phyloP scores from a whole-genome alignment of 2,888 invertebrate species.

The Piscicola geometra region DNA sequence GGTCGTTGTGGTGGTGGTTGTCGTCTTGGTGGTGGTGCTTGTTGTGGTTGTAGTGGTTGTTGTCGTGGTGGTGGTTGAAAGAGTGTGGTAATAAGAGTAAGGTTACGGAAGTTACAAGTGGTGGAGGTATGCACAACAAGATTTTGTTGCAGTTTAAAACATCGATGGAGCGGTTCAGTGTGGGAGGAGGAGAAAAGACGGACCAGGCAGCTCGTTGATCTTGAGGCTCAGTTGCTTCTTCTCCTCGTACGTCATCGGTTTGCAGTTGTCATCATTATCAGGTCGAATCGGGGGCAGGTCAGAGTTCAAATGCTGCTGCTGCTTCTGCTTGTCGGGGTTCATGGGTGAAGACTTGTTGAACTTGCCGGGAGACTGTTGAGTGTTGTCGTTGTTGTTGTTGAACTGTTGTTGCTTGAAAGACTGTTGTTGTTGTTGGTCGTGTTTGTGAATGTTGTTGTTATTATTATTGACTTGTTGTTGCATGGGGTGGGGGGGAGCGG shows the following conservation, averaged over 20 bases:
- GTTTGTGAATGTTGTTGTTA: background rate
- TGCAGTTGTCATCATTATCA: constrained; percentile 94
- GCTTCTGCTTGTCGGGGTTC: background rate
- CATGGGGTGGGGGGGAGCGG: constrained; percentile 22
- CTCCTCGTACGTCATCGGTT: constrained; percentile 99
- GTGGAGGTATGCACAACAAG: background rate
- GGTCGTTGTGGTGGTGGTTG: background rate
- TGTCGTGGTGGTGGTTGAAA: background rate
- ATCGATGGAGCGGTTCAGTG: background rate
- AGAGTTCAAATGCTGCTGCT: constrained; percentile 5
- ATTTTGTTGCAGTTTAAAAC: background rate
- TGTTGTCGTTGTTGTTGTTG: too few relatives aligned
- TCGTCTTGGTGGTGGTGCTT: background rate
- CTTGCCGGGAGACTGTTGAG: constrained; percentile 10
- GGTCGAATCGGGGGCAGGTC: background rate
- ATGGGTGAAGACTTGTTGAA: background rate
- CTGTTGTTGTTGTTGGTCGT: constrained; percentile 3
- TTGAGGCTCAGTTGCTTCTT: constrained; percentile 95
- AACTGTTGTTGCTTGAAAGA: background rate
- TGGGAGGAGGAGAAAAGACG: too few relatives aligned
- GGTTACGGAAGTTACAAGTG: background rate
- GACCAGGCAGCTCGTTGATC: constrained; percentile 96
- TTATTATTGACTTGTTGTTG: constrained; percentile 13
- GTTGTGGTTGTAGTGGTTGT: background rate
- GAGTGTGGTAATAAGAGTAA: too few relatives aligned